These are phyloP conservation scores for Rattus rattus DNA, from an alignment of 2,113 vertebrate genomes.

Conservation along the genomic window DNA sequence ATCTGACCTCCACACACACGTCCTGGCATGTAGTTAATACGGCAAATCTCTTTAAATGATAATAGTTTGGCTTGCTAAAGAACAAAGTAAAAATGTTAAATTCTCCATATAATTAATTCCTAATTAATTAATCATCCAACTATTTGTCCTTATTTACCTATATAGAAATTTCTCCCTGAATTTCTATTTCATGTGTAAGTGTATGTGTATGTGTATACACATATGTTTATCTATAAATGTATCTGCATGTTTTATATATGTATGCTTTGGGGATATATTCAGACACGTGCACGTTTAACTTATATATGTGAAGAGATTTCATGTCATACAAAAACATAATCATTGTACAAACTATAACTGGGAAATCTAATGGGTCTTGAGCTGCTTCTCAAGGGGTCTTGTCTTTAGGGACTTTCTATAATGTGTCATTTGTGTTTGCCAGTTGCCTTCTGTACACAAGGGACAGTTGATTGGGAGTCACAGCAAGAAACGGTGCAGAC, in stretches of 20 bases:
- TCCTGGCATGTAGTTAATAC: not conserved
- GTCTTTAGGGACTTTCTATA: not conserved
- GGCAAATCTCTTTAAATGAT: not conserved
- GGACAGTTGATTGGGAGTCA: too few species aligned
- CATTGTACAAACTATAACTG: not conserved
- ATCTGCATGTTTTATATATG: not conserved
- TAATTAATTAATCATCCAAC: not conserved
- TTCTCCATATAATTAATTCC: not conserved
- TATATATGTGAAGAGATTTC: not conserved
- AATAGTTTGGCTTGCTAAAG: not conserved
- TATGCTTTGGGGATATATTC: not conserved
- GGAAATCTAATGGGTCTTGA: not conserved
- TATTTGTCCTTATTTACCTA: not conserved
- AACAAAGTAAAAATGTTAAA: not conserved
- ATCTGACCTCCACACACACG: not conserved
- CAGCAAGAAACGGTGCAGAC: not conserved
- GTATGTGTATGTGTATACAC: not conserved
- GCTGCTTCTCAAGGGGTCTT: not conserved
- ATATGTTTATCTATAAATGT: not conserved
- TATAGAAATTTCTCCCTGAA: not conserved
- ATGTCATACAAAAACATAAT: not conserved
- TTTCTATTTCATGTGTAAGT: not conserved
- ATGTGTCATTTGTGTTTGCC: not conserved
- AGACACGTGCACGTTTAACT: not conserved
- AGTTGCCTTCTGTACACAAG: not conserved